Base-by-base conservation (phyloP, 1,140 invertebrate species). In the Drosophila gunungcola region DNA sequence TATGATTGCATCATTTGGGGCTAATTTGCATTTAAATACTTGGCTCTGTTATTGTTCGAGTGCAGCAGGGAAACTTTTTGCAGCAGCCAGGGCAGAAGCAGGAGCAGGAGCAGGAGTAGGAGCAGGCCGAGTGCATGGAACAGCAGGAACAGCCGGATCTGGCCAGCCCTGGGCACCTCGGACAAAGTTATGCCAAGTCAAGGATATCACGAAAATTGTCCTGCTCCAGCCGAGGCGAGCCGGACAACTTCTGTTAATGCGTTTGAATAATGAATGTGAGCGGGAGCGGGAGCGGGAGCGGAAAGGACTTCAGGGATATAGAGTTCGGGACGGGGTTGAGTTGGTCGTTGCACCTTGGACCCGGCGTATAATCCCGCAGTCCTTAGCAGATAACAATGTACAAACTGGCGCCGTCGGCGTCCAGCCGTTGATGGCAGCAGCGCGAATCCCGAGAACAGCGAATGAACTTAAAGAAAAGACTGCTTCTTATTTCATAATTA, bases 11-110 rank as follows among this genome's bases (percentile, higher is more conserved):
- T 88, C 83, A 88, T 88, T 88, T 88, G 84, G 79, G 80, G 83
- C 83, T 88, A 88, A 88, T 88, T 88, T 88, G 84, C 83, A 88
- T 88, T 88, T 88, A 88, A 88, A 88, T 88, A 77, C 84, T 84
- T 80, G 83, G 70, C 80, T 83, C 75, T 83, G 83, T 79, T 88
- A 88, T 86, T 86, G 83, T 86, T 88, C 75, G 75, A 72, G 84
- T 86, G 83, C 83, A 86, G 83, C 75, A 73, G 42, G 82, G 48
- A 63, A 88, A 86, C 65, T 86, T 76, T 88, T 60, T 32, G 36
- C 69, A 62, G 43, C 16, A 60, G 25, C 52, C 41, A 46, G 27
- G 25, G 32, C 60, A 58, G 36, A 29, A 25, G 32, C 3, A 12
- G 21, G 36, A 25, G 32, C 3, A 12, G 21, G 41, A 43, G 13